Conservation (phyloP, 2,797 vertebrate species). For the Anguilla pacifica region DNA sequence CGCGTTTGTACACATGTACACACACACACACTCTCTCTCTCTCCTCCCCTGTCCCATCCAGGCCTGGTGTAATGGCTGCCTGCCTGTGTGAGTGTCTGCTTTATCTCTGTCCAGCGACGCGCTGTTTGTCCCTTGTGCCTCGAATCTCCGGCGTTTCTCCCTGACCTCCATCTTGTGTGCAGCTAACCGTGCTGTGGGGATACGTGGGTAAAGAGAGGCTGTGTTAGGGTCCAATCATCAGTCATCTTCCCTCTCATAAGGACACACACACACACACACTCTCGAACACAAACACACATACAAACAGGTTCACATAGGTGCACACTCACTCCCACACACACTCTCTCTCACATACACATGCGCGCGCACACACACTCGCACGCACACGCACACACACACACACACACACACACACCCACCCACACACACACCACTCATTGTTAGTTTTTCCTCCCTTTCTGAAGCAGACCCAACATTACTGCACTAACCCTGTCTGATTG, state of each 20-base stretch:
- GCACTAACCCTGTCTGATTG: constrained; percentile 64
- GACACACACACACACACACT: too few relatives aligned
- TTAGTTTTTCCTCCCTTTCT: constrained; percentile 47
- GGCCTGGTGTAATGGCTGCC: constrained; percentile 42
- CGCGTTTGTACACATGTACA: background rate
- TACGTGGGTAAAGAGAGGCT: background rate
- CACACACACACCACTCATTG: background rate
- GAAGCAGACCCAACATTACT: constrained; percentile 71
- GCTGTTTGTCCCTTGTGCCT: background rate
- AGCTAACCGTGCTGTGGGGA: background rate
- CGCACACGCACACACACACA: background rate
- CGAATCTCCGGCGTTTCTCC: too few relatives aligned
- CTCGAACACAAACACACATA: too few relatives aligned
- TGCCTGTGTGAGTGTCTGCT: constrained; percentile 1
- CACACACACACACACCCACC: background rate
- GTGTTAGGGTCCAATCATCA: background rate
- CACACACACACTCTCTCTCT: background rate
- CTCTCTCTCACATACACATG: background rate
- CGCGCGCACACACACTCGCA: background rate
- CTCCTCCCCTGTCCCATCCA: constrained; percentile 2
- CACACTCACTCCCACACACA: background rate
- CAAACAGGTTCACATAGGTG: too few relatives aligned
- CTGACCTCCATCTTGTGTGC: too few relatives aligned
- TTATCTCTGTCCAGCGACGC: background rate
- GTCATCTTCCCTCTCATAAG: background rate